phyloP scores from a whole-genome alignment of 2,797 vertebrate genomes.

The Scomberomorus guttatus region DNA sequence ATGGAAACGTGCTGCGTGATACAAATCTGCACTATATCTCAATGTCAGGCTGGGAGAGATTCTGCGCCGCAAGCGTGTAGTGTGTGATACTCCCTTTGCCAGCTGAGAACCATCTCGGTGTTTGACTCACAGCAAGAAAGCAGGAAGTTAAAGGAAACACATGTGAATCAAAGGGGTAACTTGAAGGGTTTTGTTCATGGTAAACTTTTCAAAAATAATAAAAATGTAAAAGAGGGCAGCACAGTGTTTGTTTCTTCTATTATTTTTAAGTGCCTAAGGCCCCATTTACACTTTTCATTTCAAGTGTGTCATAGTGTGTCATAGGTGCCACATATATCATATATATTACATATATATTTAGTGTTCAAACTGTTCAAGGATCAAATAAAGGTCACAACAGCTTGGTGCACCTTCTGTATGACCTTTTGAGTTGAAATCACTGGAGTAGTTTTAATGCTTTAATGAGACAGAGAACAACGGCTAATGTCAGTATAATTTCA shows the following conservation, averaged over 20 bases:
- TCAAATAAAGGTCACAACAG: too few relatives aligned
- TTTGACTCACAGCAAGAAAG: constrained; percentile 15
- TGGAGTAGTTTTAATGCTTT: too few relatives aligned
- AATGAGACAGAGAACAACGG: too few relatives aligned
- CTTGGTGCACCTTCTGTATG: too few relatives aligned
- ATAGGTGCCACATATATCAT: too few relatives aligned
- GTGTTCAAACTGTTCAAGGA: too few relatives aligned
- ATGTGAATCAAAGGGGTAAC: neutral
- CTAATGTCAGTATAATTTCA: too few relatives aligned
- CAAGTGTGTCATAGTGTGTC: too few relatives aligned
- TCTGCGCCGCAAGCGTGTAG: neutral
- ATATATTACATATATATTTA: too few relatives aligned
- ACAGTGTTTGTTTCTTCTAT: neutral
- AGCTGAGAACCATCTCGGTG: constrained; percentile 57
- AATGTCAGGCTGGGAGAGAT: constrained; percentile 33
- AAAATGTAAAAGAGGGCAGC: neutral
- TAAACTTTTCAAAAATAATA: neutral
- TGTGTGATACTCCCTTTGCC: constrained; percentile 58
- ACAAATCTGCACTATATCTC: constrained; percentile 42
- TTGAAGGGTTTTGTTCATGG: neutral
- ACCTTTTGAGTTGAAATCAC: too few relatives aligned
- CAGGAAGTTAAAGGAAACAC: neutral
- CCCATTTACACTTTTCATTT: too few relatives aligned
- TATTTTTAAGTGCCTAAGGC: too few relatives aligned
- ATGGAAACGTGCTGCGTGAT: constrained; percentile 44